Evolutionary conservation across 2,113 vertebrate species (phyloP).

Genomic region (Turnix velox): DNA sequence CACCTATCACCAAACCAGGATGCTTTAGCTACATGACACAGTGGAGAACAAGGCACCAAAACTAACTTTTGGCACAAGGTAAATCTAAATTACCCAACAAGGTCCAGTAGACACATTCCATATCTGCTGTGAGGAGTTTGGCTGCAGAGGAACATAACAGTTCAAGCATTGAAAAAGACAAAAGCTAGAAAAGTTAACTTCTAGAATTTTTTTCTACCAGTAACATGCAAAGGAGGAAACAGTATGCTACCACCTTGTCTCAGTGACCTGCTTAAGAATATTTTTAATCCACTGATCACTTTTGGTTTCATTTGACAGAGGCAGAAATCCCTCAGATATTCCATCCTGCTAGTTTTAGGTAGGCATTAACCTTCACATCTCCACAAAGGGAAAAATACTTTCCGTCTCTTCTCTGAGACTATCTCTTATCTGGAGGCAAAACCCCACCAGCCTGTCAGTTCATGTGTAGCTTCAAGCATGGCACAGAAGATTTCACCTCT

Average conservation of each 20-base stretch:
- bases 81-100: accelerated
- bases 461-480: not conserved
- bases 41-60: not conserved
- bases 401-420: not conserved
- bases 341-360: not conserved
- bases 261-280: not conserved
- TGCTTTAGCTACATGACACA: not conserved
- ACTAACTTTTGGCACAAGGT: not conserved
- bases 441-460: not conserved
- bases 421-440: not conserved
- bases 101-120: not conserved
- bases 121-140: not conserved
- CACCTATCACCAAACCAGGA: not conserved
- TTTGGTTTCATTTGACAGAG: not conserved
- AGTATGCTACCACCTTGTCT: not conserved
- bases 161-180: not conserved
- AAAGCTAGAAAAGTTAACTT: not conserved
- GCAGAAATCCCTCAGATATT: not conserved
- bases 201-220: not conserved
- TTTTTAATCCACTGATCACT: not conserved
- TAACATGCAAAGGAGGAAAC: not conserved
- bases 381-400: not conserved
- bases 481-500: not conserved
- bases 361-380: not conserved
- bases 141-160: not conserved